Evolutionary conservation across 92 coral and sea anemone species (phyloP).

Genomic region (Anthopleura xanthogrammica): DNA sequence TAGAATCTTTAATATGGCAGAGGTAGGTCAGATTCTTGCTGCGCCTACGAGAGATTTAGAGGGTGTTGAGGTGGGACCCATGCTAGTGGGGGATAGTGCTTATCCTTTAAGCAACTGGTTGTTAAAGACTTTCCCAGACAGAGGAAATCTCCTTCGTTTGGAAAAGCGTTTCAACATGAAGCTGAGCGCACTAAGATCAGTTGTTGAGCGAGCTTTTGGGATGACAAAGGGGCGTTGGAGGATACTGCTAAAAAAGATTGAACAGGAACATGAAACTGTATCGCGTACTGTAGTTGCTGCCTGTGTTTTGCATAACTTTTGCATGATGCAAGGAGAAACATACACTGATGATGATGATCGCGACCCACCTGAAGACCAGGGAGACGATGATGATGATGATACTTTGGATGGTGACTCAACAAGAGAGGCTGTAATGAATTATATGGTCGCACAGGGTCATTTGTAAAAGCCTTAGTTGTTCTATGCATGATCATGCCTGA

Average conservation of each 20-base stretch:
- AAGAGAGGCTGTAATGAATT: constrained; percentile 11
- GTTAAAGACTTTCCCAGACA: constrained; percentile 35
- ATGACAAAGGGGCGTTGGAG: constrained; percentile 45
- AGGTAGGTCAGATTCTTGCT: constrained; percentile 33
- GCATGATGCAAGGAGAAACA: constrained; percentile 15
- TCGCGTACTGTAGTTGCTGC: constrained; percentile 40
- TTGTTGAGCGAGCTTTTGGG: constrained; percentile 49
- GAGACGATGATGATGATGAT: constrained; percentile 32
- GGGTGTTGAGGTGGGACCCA: constrained; percentile 30
- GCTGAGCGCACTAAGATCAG: constrained; percentile 27
- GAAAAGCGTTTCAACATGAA: constrained; percentile 30
- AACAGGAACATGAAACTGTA: constrained; percentile 35
- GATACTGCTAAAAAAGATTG: constrained; percentile 30
- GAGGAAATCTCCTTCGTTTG: not conserved
- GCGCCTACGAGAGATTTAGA: constrained; percentile 37
- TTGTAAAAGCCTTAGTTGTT: not conserved
- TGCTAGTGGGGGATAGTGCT: constrained; percentile 36
- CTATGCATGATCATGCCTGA: not conserved
- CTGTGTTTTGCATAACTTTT: constrained; percentile 47
- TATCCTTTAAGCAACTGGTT: constrained; percentile 41
- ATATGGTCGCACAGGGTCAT: not conserved
- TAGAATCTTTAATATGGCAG: constrained; percentile 42
- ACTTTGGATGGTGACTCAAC: constrained; percentile 22
- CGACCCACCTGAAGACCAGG: constrained; percentile 6
- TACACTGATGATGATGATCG: constrained; percentile 7